phyloP scores from a whole-genome alignment of 2,797 vertebrate species.

The Melanotaenia maccullochi region DNA sequence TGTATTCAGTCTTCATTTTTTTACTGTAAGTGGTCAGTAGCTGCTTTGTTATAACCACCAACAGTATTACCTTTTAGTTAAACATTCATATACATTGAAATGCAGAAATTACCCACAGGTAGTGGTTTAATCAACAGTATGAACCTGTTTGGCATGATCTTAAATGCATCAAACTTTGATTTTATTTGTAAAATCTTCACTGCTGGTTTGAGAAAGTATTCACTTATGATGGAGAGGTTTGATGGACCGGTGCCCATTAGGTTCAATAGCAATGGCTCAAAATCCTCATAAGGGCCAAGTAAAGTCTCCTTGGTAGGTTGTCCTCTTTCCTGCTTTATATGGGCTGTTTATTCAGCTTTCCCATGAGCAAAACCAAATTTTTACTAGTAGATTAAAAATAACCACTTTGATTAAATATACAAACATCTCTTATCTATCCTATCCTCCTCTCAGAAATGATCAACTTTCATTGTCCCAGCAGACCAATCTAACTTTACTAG shows the following conservation, averaged over 20 bases:
- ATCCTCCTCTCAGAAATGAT: background rate
- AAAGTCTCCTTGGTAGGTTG: background rate
- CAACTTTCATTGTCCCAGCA: background rate
- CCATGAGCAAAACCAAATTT: background rate
- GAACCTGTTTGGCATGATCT: background rate
- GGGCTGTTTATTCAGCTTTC: background rate
- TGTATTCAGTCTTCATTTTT: no score
- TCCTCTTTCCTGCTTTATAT: background rate
- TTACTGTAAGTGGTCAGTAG: no score
- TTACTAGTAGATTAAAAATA: background rate
- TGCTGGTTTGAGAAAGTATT: background rate
- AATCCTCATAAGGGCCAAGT: background rate
- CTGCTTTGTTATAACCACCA: no score
- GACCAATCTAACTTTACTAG: background rate
- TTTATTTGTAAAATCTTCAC: background rate
- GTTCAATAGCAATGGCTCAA: background rate
- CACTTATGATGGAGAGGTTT: no score
- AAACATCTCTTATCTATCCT: background rate
- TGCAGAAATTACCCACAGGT: no score
- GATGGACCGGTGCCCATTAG: no score
- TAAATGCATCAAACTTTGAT: background rate
- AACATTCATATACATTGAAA: no score
- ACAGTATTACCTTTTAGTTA: no score
- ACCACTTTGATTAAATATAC: background rate
- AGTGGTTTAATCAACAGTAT: background rate